phyloP scores from a whole-genome alignment of 2,113 vertebrate genomes.

The Grammomys dolichurus region DNA sequence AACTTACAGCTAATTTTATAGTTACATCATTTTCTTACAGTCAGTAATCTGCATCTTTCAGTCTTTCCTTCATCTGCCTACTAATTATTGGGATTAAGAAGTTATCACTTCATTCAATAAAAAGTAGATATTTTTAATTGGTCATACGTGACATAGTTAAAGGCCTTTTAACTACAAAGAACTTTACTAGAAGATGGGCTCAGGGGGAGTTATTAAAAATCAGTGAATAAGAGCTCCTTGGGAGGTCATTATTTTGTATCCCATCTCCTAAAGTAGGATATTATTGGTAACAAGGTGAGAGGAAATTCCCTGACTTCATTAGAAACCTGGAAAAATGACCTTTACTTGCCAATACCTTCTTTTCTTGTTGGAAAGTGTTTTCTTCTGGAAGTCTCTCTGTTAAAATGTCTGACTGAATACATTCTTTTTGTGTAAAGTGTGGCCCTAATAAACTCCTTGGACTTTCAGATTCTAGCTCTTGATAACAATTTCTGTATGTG shows the following conservation, averaged over 20 bases:
- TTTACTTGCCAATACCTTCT: constrained; percentile 64
- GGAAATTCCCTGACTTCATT: constrained; percentile 68
- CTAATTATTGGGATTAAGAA: constrained; percentile 57
- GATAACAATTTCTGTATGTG: not conserved
- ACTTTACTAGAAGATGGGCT: constrained; percentile 63
- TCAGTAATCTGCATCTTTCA: constrained; percentile 51
- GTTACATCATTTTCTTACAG: constrained; percentile 44
- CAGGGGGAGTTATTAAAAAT: constrained; percentile 77
- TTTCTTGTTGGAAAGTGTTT: constrained; percentile 57
- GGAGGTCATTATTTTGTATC: constrained; percentile 73
- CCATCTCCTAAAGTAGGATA: constrained; percentile 1
- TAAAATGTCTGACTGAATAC: constrained; percentile 10
- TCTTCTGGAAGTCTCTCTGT: constrained; percentile 26
- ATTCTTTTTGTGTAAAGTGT: constrained; percentile 36
- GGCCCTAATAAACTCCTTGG: constrained; percentile 41
- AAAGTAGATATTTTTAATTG: constrained; percentile 74
- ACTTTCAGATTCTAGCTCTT: constrained; percentile 17
- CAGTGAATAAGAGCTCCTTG: constrained; percentile 65
- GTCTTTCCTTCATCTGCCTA: constrained; percentile 30
- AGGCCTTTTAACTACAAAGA: constrained; percentile 72
- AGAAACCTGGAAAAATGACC: constrained; percentile 62
- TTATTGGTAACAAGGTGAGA: constrained; percentile 72
- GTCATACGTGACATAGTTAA: constrained; percentile 63
- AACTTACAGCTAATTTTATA: not conserved
- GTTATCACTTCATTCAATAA: constrained; percentile 42